These are phyloP conservation scores for Entosphenus tridentatus DNA, from an alignment of 2,113 vertebrate genomes.

Conservation along the genomic window DNA sequence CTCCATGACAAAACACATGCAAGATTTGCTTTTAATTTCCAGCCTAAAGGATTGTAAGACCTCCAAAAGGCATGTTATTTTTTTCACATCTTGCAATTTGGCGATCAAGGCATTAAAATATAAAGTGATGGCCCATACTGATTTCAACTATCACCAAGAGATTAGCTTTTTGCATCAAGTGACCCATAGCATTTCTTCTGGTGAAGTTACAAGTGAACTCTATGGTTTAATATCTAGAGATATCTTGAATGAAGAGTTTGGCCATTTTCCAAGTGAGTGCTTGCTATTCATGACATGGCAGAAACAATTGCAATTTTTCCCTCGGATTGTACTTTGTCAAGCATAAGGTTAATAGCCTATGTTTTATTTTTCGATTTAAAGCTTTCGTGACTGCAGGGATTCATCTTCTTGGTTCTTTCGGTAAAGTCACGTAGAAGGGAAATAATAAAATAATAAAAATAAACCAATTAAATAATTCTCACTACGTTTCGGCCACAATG, in stretches of 20 bases:
- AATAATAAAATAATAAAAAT: too few relatives aligned
- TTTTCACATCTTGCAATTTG: background rate
- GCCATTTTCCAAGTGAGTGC: conserved; percentile 3
- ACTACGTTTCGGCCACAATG: too few relatives aligned
- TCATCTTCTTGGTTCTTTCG: too few relatives aligned
- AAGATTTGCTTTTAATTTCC: background rate
- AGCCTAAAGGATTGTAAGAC: background rate
- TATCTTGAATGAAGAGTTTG: conserved; percentile 3
- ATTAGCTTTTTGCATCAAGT: background rate
- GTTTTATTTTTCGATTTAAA: background rate
- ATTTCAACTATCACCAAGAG: background rate
- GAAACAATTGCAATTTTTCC: background rate
- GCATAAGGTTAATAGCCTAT: background rate
- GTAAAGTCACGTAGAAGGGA: too few relatives aligned
- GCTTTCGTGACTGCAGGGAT: too few relatives aligned
- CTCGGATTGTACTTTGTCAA: background rate
- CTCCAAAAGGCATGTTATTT: background rate
- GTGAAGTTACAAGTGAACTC: background rate
- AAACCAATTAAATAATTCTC: too few relatives aligned
- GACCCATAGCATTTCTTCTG: background rate
- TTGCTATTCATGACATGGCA: background rate
- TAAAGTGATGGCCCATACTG: background rate
- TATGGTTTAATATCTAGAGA: background rate
- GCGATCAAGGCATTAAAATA: background rate
- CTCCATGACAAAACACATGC: background rate